Base-by-base conservation (phyloP, 1,140 invertebrate species). In the Hypsibius dujardini region DNA sequence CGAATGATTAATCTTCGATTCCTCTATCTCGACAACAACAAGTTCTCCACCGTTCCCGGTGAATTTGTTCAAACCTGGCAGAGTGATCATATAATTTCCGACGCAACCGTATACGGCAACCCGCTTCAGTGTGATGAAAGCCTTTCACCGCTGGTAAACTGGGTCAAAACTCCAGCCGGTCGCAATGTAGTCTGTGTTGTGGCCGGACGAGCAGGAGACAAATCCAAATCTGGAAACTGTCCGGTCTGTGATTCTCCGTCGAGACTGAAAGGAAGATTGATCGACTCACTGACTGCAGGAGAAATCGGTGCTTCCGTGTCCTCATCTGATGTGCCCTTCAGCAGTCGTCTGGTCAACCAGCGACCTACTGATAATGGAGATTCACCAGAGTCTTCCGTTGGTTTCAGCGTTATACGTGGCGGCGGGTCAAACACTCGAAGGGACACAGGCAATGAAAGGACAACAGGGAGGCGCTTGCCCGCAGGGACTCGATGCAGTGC, bases 111-210 rank as follows among this genome's bases (percentile, higher is more conserved):
- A 56, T 56, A 56, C 50, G 50, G 50, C 50, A 56, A 56, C 50
- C 50, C 50, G n/a, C n/a, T 56, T 12, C 50, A 56, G n/a, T 56
- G 50, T n/a, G 50, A 56, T 56, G 50, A 56, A 56, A n/a, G 50
- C n/a, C 50, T 56, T n/a, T n/a, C 7, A n/a, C 50, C 50, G n/a
- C n/a, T 56, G 50, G 50, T 56, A n/a, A n/a, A 56, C 50, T 56
- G 50, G 50, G 50, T 56, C 7, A 56, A 56, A n/a, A 56, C 50
- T n/a, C n/a, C 50, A 56, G 50, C 50, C 7, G 50, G 50, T 56
- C 7, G 7, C 7, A 7, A 56, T 12, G 7, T 12, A 56, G 50
- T 56, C 7, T 56, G 50, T 56, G n/a, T 7, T 7, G 50, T 56
- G 50, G 50, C n/a, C 7, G 50, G 50, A 56, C 7, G 50, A 56